Evolutionary conservation across 2,113 vertebrate genomes (phyloP).

Genomic region (Hymenochirus boettgeri): DNA sequence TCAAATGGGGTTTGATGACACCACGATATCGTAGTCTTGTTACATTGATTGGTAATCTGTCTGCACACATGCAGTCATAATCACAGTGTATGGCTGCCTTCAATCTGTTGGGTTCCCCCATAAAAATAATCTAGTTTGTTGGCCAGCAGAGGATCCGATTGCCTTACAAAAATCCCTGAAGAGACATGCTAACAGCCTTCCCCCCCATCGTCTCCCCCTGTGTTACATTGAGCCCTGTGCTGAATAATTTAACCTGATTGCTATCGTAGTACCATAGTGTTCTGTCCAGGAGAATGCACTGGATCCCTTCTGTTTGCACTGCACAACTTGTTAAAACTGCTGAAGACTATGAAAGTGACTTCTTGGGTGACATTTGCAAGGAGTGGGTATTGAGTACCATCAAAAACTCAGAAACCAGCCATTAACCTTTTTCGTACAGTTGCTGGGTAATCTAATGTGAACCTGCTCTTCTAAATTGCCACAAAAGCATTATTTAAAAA

Average conservation of each 20-base stretch:
- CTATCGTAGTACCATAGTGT: conserved; percentile 31
- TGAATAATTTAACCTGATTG: conserved; percentile 41
- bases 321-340: conserved; percentile 35
- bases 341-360: neutral
- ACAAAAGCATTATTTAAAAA: too few species aligned
- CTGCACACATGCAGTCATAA: too few species aligned
- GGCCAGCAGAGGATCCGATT: conserved; percentile 17
- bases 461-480: too few species aligned
- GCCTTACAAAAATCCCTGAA: conserved; percentile 11
- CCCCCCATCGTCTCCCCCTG: conserved; percentile 28
- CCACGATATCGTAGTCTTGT: too few species aligned
- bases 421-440: neutral
- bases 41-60: too few species aligned
- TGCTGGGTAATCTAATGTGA: too few species aligned
- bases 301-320: conserved; percentile 36
- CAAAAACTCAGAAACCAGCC: neutral
- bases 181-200: conserved; percentile 16
- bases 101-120: neutral
- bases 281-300: conserved; percentile 11
- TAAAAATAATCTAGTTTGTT: neutral
- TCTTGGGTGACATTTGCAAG: conserved; percentile 29
- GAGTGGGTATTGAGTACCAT: conserved; percentile 8
- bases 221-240: conserved; percentile 16
- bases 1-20: too few species aligned
- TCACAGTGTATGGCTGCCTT: too few species aligned